Base-by-base conservation (phyloP, 1,140 invertebrate species). In the Gonatopus flavifemur region DNA sequence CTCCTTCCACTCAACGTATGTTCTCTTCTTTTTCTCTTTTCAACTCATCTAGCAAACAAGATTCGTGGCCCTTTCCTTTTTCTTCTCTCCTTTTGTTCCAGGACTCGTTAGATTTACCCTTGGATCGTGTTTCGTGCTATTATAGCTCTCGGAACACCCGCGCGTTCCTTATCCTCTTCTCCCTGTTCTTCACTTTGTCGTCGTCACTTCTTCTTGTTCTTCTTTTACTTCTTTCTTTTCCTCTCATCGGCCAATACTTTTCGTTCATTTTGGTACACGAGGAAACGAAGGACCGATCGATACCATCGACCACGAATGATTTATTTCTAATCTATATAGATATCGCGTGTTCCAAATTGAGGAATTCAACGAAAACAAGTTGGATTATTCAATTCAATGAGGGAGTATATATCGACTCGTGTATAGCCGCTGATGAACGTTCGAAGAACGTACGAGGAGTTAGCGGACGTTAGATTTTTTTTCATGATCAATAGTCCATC, bases 61-160 rank as follows among this genome's bases (percentile, higher is more conserved):
- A 9, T 18, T 31, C 22, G 2, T 9, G 18, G 39, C 50, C 18
- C 16, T 2, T 2, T 47, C 13, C 8, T 33, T 25, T 37, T 32
- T 53, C 49, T 40, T 42, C 8, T 32, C 33, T 21, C 36, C 44
- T 38, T 36, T 48, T 54, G 30, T 36, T 49, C 50, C 50, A 48
- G 57, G 55, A 66, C 58, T 67, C 65, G 61, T 67, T 67, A 66
- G 64, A 69, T 57, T 67, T 52, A 64, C 54, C 59, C 56, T 41
- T 31, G 58, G 65, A 72, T 67, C 70, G 62, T 61, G 49, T 66
- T 69, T 66, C 64, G 58, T 62, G 54, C 59, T 64, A 66, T 68
- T 69, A 70, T 65, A 60, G 49, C 43, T 49, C 40, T 45, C 44
- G 35, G 22, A 37, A 15, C 19, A 53, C 38, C 32, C 46, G 36